Base-by-base conservation (phyloP, 1,140 invertebrate genomes). In the Oscheius sp. region DNA sequence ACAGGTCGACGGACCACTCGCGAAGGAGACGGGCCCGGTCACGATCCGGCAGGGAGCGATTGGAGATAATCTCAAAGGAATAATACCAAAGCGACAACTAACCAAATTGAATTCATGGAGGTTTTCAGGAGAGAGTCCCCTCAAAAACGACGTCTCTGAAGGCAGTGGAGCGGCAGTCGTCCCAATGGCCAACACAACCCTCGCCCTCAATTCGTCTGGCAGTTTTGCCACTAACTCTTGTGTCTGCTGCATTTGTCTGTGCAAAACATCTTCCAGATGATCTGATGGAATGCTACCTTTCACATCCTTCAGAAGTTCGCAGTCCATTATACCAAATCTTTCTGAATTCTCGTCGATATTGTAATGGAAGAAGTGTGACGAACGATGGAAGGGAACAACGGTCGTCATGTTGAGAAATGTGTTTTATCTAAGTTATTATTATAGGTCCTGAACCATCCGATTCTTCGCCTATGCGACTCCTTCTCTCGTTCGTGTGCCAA, bases 141-240 rank as follows among this genome's bases (percentile, higher is more conserved):
- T 55, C 49, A 55, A 23, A 55, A 55, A 55, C 7, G 49, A 55
- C 23, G 49, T 55, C 23, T 55, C 49, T n/a, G n/a, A n/a, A n/a
- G n/a, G n/a, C 49, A 23, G 15, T 7, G 49, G 49, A 23, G 49
- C 4, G 15, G 7, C 49, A 4, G 49, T 55, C 49, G 49, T 55
- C 15, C 15, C 28, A 7, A 23, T 13, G 49, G 49, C 28, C 7
- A 23, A 13, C 7, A 20, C 23, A 4, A 55, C 23, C 23, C 23
- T 55, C 23, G 7, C 49, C 28, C 49, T 7, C 7, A 55, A 4
- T 4, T 55, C 49, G 4, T 7, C 23, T 13, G 49, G 49, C 49
- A 55, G 49, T 26, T 55, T 26, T 7, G 49, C 15, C 15, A 55
- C 28, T 4, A 55, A 26, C 28, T 55, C 28, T 23, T 55, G 15